These are phyloP conservation scores for Pan troglodytes DNA, from an alignment of 2,113 vertebrate genomes.

Conservation along the genomic window NHGRI_mPanTro3-v2.1_pri NC_072413.2:78166501-78167000, in stretches of 20 bases:
- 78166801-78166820: slow-evolving; percentile 93
- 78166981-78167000: slow-evolving; percentile 70
- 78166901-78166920: slow-evolving; percentile 93
- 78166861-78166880: slow-evolving; percentile 98
- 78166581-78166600: not conserved
- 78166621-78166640: not conserved
- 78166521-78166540: not conserved
- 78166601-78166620: not conserved
- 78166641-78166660: not conserved
- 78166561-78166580: not conserved
- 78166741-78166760: slow-evolving; percentile 95
- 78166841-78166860: slow-evolving; percentile 96
- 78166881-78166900: slow-evolving; percentile 96
- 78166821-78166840: slow-evolving; percentile 96
- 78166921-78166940: slow-evolving; percentile 85
- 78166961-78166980: slow-evolving; percentile 79
- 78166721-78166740: slow-evolving; percentile 97
- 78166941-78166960: slow-evolving; percentile 73
- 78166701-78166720: slow-evolving; percentile 97
- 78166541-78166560: slow-evolving; percentile 1
- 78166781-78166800: slow-evolving; percentile 88
- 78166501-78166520: not conserved
- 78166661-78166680: not conserved
- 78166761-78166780: slow-evolving; percentile 94
- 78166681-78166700: slow-evolving; percentile 79